phyloP scores from a whole-genome alignment of 2,797 vertebrate genomes.

The Microctenopoma stevenorrisi region DNA sequence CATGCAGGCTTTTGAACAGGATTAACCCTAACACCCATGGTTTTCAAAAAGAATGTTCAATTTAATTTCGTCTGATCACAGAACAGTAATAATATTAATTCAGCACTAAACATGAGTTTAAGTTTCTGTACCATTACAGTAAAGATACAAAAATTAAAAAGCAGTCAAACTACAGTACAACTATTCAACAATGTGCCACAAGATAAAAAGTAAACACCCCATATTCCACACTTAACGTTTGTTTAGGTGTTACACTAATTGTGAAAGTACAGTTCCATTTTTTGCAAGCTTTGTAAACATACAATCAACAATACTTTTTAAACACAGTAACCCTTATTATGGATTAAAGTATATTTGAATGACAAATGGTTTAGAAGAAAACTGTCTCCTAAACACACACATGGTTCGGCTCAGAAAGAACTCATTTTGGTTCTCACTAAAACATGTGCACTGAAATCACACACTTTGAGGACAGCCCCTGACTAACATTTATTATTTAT shows the following conservation, averaged over 20 bases:
- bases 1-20: too few species aligned
- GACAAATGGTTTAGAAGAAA: neutral
- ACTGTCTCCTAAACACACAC: neutral
- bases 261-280: constrained; percentile 35
- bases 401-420: neutral
- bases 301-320: constrained; percentile 31
- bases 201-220: constrained; percentile 16
- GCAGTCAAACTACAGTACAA: constrained; percentile 20
- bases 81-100: neutral
- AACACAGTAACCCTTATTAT: constrained; percentile 4
- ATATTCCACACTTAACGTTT: neutral
- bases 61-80: too few species aligned
- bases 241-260: constrained; percentile 34
- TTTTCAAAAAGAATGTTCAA: too few species aligned
- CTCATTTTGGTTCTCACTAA: neutral
- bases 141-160: constrained; percentile 2
- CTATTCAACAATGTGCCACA: constrained; percentile 29
- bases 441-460: constrained; percentile 6
- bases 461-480: constrained; percentile 4
- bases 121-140: constrained; percentile 11
- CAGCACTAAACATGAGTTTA: neutral
- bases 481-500: neutral
- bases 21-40: too few species aligned
- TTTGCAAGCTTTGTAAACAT: constrained; percentile 29
- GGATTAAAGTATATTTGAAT: constrained; percentile 5